Evolutionary conservation across 2,888 invertebrate species (phyloP).

Genomic region (Malacosoma neustria): DNA sequence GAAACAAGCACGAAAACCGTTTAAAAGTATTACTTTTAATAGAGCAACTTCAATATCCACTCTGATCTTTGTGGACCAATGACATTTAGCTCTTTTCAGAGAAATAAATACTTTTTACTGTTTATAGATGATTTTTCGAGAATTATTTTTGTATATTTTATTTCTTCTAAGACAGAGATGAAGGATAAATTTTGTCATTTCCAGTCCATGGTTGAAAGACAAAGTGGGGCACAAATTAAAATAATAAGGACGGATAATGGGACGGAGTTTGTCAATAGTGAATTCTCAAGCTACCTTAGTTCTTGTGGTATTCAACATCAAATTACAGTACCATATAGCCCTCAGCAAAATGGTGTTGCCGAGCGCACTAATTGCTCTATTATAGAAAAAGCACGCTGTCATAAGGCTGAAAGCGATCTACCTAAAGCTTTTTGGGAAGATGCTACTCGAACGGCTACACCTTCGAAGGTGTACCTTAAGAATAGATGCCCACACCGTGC

Average conservation of each 20-base stretch:
- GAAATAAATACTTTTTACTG: not conserved
- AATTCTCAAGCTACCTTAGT: not conserved
- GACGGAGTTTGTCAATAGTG: not conserved
- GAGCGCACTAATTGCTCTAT: not conserved
- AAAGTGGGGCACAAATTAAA: not conserved
- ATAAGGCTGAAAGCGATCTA: not conserved
- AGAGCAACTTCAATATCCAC: not conserved
- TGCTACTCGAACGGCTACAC: not conserved
- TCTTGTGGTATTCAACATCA: not conserved
- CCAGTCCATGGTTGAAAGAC: not conserved
- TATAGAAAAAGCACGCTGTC: not conserved
- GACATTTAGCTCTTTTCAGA: not conserved
- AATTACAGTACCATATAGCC: not conserved
- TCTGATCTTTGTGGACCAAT: not conserved
- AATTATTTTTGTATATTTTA: not conserved
- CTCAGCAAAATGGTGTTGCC: not conserved
- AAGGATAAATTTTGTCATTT: not conserved
- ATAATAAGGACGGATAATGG: not conserved
- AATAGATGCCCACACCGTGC: not conserved
- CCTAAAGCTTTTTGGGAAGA: not conserved
- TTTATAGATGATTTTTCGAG: not conserved
- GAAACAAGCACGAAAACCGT: not conserved
- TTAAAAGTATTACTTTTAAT: not conserved
- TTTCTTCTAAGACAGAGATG: not conserved
- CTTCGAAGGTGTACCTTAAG: not conserved